Evolutionary conservation across 2,113 vertebrate species (phyloP).

Genomic region (Brachionichthys hirsutus): DNA sequence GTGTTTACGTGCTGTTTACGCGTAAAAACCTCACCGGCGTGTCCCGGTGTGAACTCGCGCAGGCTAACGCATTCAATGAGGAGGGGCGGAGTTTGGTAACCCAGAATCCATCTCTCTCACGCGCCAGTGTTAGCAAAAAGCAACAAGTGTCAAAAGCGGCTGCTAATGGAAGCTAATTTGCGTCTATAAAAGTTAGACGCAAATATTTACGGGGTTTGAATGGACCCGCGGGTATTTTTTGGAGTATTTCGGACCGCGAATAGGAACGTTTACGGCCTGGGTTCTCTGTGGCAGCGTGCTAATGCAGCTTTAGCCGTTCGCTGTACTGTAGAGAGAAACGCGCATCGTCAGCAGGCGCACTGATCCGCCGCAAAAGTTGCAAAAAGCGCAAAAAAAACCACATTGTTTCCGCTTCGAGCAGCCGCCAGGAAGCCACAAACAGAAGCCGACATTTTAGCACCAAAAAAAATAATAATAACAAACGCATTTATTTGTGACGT

Average conservation of each 20-base stretch:
- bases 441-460: not conserved
- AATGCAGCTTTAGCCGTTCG: not conserved
- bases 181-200: not conserved
- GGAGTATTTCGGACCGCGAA: no score
- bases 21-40: not conserved
- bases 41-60: not conserved
- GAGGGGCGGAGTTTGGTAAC: no score
- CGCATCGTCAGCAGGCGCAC: not conserved
- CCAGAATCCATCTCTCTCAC: no score
- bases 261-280: no score
- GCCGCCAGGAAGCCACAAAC: not conserved
- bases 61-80: no score
- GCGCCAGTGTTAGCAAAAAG: not conserved
- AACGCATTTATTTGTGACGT: no score
- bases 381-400: constrained; percentile 20
- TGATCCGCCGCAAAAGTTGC: constrained; percentile 35
- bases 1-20: constrained; percentile 31
- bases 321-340: not conserved
- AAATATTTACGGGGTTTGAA: constrained; percentile 3
- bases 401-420: constrained; percentile 13
- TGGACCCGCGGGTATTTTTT: not conserved
- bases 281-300: not conserved
- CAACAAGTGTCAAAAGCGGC: not conserved
- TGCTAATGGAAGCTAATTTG: not conserved
- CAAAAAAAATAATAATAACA: no score